A percentile compares a stretch with the other conserved stretches of the same genome.
These are phyloP conservation scores for Lucifuga dentata DNA, from an alignment of 2,113 vertebrate genomes.

Conservation along the genomic window DNA sequence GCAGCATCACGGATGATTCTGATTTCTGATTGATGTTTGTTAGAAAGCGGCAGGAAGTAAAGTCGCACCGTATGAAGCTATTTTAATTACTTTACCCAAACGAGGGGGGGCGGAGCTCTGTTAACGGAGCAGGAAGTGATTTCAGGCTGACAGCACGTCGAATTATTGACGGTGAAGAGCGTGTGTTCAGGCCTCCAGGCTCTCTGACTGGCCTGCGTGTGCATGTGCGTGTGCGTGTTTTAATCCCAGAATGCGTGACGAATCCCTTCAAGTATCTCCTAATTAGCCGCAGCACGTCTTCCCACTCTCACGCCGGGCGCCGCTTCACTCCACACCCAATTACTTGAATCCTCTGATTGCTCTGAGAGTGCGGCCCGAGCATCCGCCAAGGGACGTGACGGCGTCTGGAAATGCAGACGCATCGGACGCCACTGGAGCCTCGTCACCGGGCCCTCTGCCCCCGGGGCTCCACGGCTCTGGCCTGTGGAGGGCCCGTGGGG, in stretches of 20 bases:
- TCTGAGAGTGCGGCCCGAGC: conserved; percentile 74
- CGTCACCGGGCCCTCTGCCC: conserved; percentile 61
- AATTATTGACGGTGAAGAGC: conserved; percentile 75
- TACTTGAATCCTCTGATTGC: conserved; percentile 89
- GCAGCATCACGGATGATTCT: no score
- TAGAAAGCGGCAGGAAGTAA: conserved; percentile 68
- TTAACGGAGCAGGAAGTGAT: conserved; percentile 61
- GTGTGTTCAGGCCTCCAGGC: conserved; percentile 58
- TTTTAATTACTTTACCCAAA: conserved; percentile 78
- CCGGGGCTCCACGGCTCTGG: conserved; percentile 53
- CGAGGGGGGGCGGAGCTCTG: conserved; percentile 35
- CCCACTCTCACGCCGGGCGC: conserved; percentile 80
- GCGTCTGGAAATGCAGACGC: conserved; percentile 70
- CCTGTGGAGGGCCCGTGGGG: conserved; percentile 56
- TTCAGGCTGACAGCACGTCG: conserved; percentile 58
- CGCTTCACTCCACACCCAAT: conserved; percentile 84
- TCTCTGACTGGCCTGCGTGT: conserved; percentile 5
- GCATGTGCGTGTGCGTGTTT: conserved; percentile 8
- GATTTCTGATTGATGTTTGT: conserved; percentile 72
- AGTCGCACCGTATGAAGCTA: conserved; percentile 71
- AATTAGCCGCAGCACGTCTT: conserved; percentile 89
- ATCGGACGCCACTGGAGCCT: conserved; percentile 74
- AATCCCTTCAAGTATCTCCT: conserved; percentile 83
- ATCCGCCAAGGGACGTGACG: conserved; percentile 71
- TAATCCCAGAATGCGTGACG: conserved; percentile 69